These are phyloP conservation scores for Macropis europaea DNA, from an alignment of 2,888 invertebrate species.

Conservation along the genomic window DNA sequence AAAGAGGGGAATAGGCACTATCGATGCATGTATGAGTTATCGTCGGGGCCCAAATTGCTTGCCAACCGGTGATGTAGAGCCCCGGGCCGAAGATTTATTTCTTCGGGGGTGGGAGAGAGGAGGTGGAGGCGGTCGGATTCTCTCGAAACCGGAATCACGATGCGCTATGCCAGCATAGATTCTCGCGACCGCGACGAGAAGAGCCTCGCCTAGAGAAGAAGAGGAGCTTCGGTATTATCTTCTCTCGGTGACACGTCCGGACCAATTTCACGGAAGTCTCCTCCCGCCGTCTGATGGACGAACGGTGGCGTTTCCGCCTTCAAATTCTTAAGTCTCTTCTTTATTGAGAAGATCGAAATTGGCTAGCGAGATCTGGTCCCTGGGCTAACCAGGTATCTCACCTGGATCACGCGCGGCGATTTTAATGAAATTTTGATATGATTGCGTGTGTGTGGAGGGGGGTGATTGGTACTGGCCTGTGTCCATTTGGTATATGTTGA, in stretches of 20 bases:
- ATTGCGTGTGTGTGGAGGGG: no score
- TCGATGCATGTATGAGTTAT: conserved; percentile 79
- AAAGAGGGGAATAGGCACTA: conserved; percentile 63
- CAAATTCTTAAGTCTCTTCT: conserved; percentile 34
- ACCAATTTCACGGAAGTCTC: conserved; percentile 69
- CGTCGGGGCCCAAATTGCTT: conserved; percentile 78
- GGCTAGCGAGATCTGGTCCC: not conserved
- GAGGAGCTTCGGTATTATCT: conserved; percentile 63
- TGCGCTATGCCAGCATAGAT: conserved; percentile 48
- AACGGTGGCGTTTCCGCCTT: conserved; percentile 9
- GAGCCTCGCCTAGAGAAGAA: conserved; percentile 30
- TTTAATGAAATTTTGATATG: no score
- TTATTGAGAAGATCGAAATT: conserved; percentile 20
- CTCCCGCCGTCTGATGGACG: conserved; percentile 21
- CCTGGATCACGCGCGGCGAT: no score
- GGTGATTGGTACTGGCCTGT: no score
- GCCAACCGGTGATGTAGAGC: conserved; percentile 79
- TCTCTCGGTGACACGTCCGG: conserved; percentile 58
- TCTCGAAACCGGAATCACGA: conserved; percentile 56
- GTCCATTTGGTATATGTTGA: no score
- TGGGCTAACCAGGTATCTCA: no score
- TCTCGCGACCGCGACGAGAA: conserved; percentile 32
- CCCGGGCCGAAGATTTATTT: conserved; percentile 77
- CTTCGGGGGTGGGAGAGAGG: conserved; percentile 59
- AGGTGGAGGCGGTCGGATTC: conserved; percentile 41